Base-by-base conservation (phyloP, 2,113 vertebrate genomes). In the Eidolon helvum region DNA sequence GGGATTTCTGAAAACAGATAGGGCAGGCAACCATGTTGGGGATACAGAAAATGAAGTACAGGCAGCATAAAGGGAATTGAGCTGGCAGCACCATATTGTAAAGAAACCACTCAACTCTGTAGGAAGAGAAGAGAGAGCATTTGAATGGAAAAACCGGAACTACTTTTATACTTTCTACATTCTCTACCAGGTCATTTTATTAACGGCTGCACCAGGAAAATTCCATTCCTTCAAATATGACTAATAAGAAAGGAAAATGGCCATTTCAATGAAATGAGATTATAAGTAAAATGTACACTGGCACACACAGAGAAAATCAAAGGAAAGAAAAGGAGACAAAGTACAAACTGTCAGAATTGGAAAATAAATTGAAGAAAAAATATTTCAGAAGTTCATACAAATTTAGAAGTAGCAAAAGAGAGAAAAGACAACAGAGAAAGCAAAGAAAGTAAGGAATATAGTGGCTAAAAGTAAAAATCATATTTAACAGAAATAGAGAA, bases 1-100 rank as follows among this genome's bases (percentile, higher is more conserved):
- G 18, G 43, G 21, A 48, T 66, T 68, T 50, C 55, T 53, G 48
- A 40, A 82, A 71, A 84, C 53, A 9, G 8, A 21, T 9, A 69
- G 28, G 63, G 22, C 26, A 61, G 40, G 40, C 5, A 38, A 12
- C 5, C 5, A 21, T 3, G 5, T 9, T 45, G 21, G 16, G 5
- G 10, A 8, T 24, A 50, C 22, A 57, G 35, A 15, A 40, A 30
- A 59, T 30, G 55, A n/a, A 57, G 19, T 26, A 48, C 7, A 21
- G 30, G 9, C 7, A 10, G 10, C 19, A 1, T 2, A 18, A 26
- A 48, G 4, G 4, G 19, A 59, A 61, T 14, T 4, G 0, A 28
- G 2, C n/a, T 66, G 5, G 28, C 4, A 7, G 3, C 7, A 16
- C 21, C 12, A 0, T n/a, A 11, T 33, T 43, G 10, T 69, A 53